Evolutionary conservation across 2,888 invertebrate genomes (phyloP), one percentile per base, ranked within the genome.

Genomic region (Allacma fusca): DNA sequence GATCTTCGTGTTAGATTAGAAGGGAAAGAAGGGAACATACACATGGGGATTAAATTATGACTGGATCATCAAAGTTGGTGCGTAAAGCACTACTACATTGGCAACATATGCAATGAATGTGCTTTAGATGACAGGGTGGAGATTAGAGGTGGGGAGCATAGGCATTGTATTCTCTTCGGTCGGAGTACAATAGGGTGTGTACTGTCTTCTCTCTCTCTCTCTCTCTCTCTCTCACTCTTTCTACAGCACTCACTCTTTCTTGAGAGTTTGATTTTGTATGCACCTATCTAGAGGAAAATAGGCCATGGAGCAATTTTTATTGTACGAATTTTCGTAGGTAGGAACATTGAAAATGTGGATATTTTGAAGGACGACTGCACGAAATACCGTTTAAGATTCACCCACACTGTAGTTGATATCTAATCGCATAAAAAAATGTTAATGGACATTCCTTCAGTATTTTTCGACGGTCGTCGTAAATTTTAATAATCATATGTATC

Each of bases 311-410:
- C 24, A 62, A 62, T 62, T 62, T 62, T 62, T 62, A 21, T 57
- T 59, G 19, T 57, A 71, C n/a, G 16, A 44, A 23, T 73, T 50
- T 74, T 26, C 43, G 74, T 74, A 74, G 74, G 74, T 74, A 65
- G 74, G 73, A 73, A 67, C 74, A 74, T 74, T 74, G 74, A 74
- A 65, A 65, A 40, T 24, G 23, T 74, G 43, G 59, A 64, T 65
- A 65, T 67, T 29, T 40, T 68, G 74, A 74, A 74, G 74, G 74
- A 74, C 74, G 73, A 74, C 64, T 74, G 74, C 74, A 74, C 74
- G 74, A 67, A 65, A 65, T 74, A 74, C 74, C 65, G 74, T 74
- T 74, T 74, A 74, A 74, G 74, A 74, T 74, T 74, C 74, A 74
- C 74, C 74, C 74, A 74, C 74, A 74, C 74, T 65, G 43, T 70